Evolutionary conservation across 2,888 invertebrate species (phyloP).

Genomic region (Epinotia bilunana): DNA sequence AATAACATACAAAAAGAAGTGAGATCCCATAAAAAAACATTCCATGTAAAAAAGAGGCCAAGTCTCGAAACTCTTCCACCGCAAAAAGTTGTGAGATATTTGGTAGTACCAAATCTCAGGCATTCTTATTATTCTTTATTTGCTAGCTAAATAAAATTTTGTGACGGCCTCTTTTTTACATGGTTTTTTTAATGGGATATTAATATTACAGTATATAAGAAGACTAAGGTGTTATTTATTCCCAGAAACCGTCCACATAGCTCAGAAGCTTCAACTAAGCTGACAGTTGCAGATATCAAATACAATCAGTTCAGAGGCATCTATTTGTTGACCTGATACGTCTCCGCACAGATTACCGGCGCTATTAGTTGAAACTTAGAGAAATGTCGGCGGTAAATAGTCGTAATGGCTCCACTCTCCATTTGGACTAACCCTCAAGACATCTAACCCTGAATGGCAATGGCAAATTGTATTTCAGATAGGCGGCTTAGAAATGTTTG

Average conservation of each 20-base stretch:
- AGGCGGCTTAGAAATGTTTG: conserved; percentile 31
- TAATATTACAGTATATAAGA: neutral
- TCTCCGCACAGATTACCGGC: conserved; percentile 35
- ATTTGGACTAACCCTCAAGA: conserved; percentile 26
- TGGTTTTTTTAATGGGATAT: no score
- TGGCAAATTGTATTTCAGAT: conserved; percentile 33
- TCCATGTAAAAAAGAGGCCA: no score
- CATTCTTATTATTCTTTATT: no score
- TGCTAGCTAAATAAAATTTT: no score
- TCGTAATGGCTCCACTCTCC: conserved; percentile 30
- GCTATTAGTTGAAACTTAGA: conserved; percentile 36
- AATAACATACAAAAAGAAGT: no score
- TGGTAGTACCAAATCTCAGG: no score
- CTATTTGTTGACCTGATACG: conserved; percentile 19
- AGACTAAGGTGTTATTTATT: neutral
- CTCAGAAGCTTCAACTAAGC: conserved; percentile 12
- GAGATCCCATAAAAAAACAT: no score
- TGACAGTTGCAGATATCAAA: conserved; percentile 10
- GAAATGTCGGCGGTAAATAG: conserved; percentile 36
- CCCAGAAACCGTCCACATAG: conserved; percentile 1
- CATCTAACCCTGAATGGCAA: conserved; percentile 18
- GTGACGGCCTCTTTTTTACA: no score
- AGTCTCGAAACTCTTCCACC: no score
- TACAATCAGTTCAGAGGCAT: conserved; percentile 31
- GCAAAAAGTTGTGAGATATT: no score